Evolutionary conservation across 2,888 invertebrate species (phyloP).

Genomic region (Trilocha varians): DNA sequence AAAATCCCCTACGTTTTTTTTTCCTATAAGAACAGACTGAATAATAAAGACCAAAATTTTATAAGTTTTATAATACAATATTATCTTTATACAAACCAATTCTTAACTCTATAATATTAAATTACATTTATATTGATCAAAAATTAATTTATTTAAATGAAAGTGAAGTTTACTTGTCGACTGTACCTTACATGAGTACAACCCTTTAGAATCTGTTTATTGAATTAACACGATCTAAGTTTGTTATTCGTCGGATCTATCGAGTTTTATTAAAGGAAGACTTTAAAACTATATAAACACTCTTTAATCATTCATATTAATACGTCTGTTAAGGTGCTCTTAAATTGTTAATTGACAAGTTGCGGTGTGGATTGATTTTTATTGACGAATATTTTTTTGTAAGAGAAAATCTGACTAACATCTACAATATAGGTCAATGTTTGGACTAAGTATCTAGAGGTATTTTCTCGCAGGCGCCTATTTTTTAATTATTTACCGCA

Average conservation of each 20-base stretch:
- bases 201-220: constrained; percentile 26
- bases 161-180: background rate
- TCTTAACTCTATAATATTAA: background rate
- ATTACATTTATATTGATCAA: background rate
- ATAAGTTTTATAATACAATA: too few species aligned
- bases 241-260: constrained; percentile 21
- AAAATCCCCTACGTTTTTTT: too few species aligned
- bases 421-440: too few species aligned
- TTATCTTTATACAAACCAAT: too few species aligned
- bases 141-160: background rate
- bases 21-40: too few species aligned
- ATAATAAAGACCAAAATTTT: too few species aligned
- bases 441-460: too few species aligned
- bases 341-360: background rate
- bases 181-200: constrained; percentile 6
- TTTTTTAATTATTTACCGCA: too few species aligned
- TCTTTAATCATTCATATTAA: constrained; percentile 9
- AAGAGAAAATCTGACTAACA: too few species aligned
- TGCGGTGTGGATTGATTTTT: background rate
- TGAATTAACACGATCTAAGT: constrained; percentile 25
- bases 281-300: constrained; percentile 21
- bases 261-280: constrained; percentile 32
- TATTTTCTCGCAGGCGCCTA: too few species aligned
- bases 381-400: too few species aligned
- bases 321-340: constrained; percentile 11